Evolutionary conservation across 2,797 vertebrate species (phyloP).

Genomic region (Pipistrellus nathusii): DNA sequence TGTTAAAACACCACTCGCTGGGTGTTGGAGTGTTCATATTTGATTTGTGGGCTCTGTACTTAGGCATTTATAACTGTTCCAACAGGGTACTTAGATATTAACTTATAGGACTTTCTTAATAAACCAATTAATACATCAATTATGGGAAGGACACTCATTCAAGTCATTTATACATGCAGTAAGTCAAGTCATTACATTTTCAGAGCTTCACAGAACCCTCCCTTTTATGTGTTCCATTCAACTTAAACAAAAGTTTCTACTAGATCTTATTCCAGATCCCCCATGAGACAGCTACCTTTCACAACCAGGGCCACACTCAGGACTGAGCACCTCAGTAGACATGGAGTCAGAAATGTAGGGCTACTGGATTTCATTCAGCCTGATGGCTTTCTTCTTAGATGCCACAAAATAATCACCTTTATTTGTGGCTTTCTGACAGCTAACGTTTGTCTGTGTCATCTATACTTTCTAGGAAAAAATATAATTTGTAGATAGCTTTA

Average conservation of each 20-base stretch:
- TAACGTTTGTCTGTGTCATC: neutral
- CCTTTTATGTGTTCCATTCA: constrained; percentile 56
- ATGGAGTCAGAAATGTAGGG: constrained; percentile 19
- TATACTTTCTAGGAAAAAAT: constrained; percentile 30
- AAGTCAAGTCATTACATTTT: constrained; percentile 46
- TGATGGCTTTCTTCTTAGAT: constrained; percentile 25
- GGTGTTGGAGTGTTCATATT: neutral
- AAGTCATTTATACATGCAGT: neutral
- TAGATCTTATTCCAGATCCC: constrained; percentile 53
- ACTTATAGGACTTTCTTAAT: neutral
- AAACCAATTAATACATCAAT: constrained; percentile 23
- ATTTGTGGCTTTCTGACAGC: neutral
- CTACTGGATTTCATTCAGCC: constrained; percentile 63
- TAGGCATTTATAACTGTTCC: constrained; percentile 6
- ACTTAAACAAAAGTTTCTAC: constrained; percentile 56
- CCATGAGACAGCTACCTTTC: constrained; percentile 27
- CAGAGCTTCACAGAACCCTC: neutral
- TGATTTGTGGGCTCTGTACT: neutral
- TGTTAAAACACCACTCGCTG: neutral
- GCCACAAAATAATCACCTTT: constrained; percentile 33
- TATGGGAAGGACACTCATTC: neutral
- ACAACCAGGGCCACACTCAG: neutral
- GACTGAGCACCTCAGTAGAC: constrained; percentile 3
- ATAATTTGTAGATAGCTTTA: constrained; percentile 6
- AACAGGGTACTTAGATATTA: neutral